phyloP scores from a whole-genome alignment of 2,113 vertebrate genomes.

The Anseranas semipalmata region DNA sequence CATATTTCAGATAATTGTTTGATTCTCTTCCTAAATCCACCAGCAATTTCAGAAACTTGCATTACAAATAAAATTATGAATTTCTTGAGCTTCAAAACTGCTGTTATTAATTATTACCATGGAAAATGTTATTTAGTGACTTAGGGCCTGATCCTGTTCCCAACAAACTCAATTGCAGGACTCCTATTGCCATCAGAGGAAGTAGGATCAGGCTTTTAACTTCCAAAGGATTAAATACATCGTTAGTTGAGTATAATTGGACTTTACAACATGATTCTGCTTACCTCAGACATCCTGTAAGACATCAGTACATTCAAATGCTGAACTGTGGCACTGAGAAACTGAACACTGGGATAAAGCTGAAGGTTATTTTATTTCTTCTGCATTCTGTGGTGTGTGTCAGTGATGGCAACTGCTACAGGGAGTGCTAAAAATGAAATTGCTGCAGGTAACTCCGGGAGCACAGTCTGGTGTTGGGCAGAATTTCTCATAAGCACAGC shows the following conservation, averaged over 20 bases:
- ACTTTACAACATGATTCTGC: not conserved
- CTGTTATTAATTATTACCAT: conserved; percentile 71
- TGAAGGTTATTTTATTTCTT: not conserved
- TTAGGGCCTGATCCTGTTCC: conserved; percentile 48
- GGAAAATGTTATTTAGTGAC: conserved; percentile 74
- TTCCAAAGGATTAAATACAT: conserved; percentile 35
- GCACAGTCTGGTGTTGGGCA: not conserved
- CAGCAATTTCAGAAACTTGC: conserved; percentile 41
- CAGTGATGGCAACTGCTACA: not conserved
- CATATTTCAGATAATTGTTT: conserved; percentile 59
- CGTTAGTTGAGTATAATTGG: not conserved
- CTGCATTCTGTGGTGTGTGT: not conserved
- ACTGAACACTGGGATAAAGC: not conserved
- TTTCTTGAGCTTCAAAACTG: conserved; percentile 57
- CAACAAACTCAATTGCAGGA: not conserved
- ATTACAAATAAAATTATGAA: conserved; percentile 41
- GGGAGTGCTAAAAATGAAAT: not conserved
- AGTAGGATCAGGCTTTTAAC: conserved; percentile 7
- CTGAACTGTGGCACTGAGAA: not conserved
- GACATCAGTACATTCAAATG: not conserved
- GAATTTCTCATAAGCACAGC: not conserved
- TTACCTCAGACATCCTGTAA: not conserved
- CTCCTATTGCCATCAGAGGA: not conserved
- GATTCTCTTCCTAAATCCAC: conserved; percentile 66
- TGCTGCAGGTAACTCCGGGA: not conserved